Evolutionary conservation across 2,888 invertebrate genomes (phyloP).

Genomic region (Cheilosia vulpina): DNA sequence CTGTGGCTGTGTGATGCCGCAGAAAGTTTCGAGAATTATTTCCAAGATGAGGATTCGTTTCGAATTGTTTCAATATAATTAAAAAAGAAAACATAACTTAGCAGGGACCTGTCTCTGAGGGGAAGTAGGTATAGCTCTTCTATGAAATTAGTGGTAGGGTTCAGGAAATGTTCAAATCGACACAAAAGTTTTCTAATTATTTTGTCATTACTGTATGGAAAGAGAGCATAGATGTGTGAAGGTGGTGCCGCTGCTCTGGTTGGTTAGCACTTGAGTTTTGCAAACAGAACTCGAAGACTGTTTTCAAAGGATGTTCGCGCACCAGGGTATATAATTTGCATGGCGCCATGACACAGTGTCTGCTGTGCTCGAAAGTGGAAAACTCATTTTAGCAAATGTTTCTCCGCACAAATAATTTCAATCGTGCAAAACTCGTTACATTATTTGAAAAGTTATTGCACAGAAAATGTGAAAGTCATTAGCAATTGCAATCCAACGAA

Average conservation of each 20-base stretch:
- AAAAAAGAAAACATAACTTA: conserved; percentile 15
- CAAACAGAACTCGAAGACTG: conserved; percentile 53
- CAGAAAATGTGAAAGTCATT: conserved; percentile 72
- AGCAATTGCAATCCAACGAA: conserved; percentile 45
- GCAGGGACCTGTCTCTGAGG: not conserved
- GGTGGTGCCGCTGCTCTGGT: conserved; percentile 26
- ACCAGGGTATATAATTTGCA: conserved; percentile 43
- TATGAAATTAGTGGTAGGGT: not conserved
- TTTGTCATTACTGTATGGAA: conserved; percentile 80
- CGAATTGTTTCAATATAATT: conserved; percentile 36
- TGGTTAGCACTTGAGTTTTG: not conserved
- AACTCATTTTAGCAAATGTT: conserved; percentile 68
- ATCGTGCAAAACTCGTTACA: conserved; percentile 59
- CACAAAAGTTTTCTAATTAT: conserved; percentile 83
- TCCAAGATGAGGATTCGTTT: conserved; percentile 26
- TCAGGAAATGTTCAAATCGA: conserved; percentile 54
- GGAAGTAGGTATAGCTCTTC: not conserved
- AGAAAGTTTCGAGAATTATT: conserved; percentile 27
- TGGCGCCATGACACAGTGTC: conserved; percentile 19
- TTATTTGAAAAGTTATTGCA: conserved; percentile 59
- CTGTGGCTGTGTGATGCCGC: not conserved
- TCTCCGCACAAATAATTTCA: conserved; percentile 63
- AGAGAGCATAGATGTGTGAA: conserved; percentile 37
- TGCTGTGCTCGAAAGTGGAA: conserved; percentile 13
- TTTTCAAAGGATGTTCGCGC: conserved; percentile 39